Percentiles rank a stretch among this genome's conserved stretches.
Evolutionary conservation across 1,140 invertebrate genomes (phyloP).

Genomic region (Trachymyrmex cornetzi): DNA sequence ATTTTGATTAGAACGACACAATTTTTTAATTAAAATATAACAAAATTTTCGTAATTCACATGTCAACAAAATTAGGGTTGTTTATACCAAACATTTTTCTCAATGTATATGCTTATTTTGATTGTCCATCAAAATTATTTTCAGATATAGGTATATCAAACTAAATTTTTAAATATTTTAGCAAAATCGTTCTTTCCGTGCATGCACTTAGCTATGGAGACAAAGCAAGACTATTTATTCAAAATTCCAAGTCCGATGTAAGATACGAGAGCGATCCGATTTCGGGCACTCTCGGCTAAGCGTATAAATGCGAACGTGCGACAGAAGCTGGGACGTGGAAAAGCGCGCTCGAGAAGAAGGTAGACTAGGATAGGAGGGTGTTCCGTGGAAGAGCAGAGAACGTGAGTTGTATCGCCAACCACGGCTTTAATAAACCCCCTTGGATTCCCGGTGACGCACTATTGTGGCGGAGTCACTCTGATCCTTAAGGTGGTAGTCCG

Average conservation of each 20-base stretch:
- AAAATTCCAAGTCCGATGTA: slow-evolving; percentile 63
- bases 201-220: background rate
- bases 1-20: too few species aligned
- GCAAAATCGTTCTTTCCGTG: too few species aligned
- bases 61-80: too few species aligned
- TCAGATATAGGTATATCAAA: too few species aligned
- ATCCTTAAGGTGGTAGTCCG: slow-evolving; percentile 72
- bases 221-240: slow-evolving; percentile 7
- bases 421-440: slow-evolving; percentile 85
- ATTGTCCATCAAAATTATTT: too few species aligned
- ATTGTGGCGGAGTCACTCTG: slow-evolving; percentile 81
- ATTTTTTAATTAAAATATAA: too few species aligned
- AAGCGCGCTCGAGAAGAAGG: slow-evolving; percentile 41
- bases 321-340: background rate
- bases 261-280: slow-evolving; percentile 66
- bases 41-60: background rate
- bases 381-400: slow-evolving; percentile 80
- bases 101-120: too few species aligned
- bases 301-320: slow-evolving; percentile 60
- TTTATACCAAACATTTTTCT: too few species aligned
- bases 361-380: slow-evolving; percentile 53
- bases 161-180: too few species aligned
- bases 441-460: slow-evolving; percentile 82
- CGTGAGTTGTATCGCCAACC: slow-evolving; percentile 86
- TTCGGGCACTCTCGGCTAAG: slow-evolving; percentile 67